These are phyloP conservation scores for Notolabrus celidotus DNA, from an alignment of 2,797 vertebrate genomes.

Conservation along the genomic window DNA sequence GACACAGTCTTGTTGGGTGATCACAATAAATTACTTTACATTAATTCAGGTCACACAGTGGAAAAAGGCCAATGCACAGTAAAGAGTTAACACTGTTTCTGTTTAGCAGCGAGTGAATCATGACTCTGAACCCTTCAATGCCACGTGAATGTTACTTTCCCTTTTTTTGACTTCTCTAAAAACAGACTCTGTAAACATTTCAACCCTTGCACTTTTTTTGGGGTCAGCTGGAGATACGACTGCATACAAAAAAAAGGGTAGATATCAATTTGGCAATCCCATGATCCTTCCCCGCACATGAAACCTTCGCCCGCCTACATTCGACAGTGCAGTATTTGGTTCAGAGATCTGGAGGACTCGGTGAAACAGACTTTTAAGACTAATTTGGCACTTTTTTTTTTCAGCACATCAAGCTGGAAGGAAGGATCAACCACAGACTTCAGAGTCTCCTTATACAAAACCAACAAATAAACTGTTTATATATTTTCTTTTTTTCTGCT, in stretches of 20 bases:
- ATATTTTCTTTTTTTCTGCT: slow-evolving; percentile 51
- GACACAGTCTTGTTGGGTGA: slow-evolving; percentile 42
- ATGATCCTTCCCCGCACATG: slow-evolving; percentile 60
- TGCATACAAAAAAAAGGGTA: slow-evolving; percentile 19
- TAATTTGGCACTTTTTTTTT: slow-evolving; percentile 79
- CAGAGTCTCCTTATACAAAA: slow-evolving; percentile 69
- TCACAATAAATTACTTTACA: background rate
- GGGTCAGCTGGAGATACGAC: slow-evolving; percentile 66
- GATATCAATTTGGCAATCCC: slow-evolving; percentile 58
- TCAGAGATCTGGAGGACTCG: slow-evolving; percentile 52
- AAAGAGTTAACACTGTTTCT: slow-evolving; percentile 33
- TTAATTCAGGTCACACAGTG: slow-evolving; percentile 13
- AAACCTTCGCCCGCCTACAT: slow-evolving; percentile 56
- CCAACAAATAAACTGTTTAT: slow-evolving; percentile 62
- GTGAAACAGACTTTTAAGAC: slow-evolving; percentile 66
- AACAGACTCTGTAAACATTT: slow-evolving; percentile 73
- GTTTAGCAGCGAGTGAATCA: slow-evolving; percentile 78
- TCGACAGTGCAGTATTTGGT: slow-evolving; percentile 62
- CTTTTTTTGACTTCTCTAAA: slow-evolving; percentile 68
- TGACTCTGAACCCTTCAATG: slow-evolving; percentile 59
- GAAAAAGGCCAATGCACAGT: slow-evolving; percentile 57
- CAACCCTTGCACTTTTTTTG: slow-evolving; percentile 38
- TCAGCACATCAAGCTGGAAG: slow-evolving; percentile 41
- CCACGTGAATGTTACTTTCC: slow-evolving; percentile 46
- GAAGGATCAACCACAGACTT: slow-evolving; percentile 60